These are phyloP conservation scores for Pteronura brasiliensis DNA, from an alignment of 2,113 vertebrate genomes.

Conservation along the genomic window DNA sequence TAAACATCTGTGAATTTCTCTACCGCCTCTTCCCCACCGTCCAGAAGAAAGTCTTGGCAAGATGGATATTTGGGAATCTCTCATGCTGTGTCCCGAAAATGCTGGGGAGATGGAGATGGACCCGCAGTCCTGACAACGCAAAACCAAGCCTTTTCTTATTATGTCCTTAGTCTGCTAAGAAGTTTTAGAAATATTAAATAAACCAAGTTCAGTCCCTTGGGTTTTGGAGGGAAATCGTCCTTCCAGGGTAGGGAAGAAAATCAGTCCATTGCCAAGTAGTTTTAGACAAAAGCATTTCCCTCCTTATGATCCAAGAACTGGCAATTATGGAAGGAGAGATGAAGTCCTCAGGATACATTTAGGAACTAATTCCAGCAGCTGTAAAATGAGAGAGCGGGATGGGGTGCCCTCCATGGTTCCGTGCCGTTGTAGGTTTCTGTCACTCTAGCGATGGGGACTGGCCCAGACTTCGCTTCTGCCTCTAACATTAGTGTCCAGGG, in stretches of 20 bases:
- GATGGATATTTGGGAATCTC: background rate
- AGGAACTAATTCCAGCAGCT: background rate
- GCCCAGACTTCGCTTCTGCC: background rate
- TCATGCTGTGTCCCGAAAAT: background rate
- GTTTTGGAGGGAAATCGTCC: slow-evolving; percentile 39
- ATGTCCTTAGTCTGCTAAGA: slow-evolving; percentile 20
- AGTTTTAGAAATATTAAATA: slow-evolving; percentile 53
- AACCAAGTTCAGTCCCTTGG: slow-evolving; percentile 26
- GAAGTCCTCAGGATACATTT: background rate
- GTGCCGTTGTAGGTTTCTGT: background rate
- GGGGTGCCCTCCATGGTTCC: background rate
- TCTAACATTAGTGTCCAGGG: background rate
- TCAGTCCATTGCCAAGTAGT: background rate
- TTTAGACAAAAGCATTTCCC: slow-evolving; percentile 42
- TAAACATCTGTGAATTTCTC: background rate
- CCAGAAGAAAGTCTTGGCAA: background rate
- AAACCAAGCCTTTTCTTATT: background rate
- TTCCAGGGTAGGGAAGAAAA: slow-evolving; percentile 28
- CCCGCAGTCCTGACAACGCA: background rate
- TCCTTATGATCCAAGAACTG: background rate
- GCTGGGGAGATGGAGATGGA: background rate
- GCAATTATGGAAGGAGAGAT: background rate
- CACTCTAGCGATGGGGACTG: background rate
- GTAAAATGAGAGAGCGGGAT: background rate
- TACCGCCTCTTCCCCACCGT: background rate